Base-by-base conservation (phyloP, 2,888 invertebrate genomes). In the Apodemia zela region DNA sequence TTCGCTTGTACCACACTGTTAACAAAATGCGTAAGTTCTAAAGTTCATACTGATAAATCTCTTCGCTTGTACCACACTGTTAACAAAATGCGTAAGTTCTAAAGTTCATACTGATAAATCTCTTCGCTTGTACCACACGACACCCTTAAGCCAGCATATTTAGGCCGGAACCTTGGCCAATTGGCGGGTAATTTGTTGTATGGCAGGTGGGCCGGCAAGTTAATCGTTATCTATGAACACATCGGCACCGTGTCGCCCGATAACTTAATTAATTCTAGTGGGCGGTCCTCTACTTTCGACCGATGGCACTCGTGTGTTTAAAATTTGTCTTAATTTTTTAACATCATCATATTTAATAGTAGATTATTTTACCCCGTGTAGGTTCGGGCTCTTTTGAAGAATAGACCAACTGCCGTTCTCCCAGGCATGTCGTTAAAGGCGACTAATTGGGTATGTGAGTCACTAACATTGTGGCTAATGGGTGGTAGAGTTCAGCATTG, bases 161-260 rank as follows among this genome's bases (percentile, higher is more conserved):
- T 25, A 25, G 47, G 38, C 18, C 38, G 29, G 21, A 60, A 47
- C 45, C 45, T 38, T 42, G 60, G 4, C 25, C 47, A 60, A 60
- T 60, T 42, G 60, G 45, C 60, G 60, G 45, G 45, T 60, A 60
- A 60, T 60, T 60, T 47, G 60, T 60, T 38, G 59, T 42, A 57
- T 57, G 25, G 60, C 60, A 60, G 60, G 60, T 60, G 60, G 60
- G 42, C 13, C 47, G 60, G 45, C 60, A 21, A 38, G 42, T 2
- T 45, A 42, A 15, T 45, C 45, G 45, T 45, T 45, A 60, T 45
- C 60, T 60, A 45, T 45, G 21, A 45, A 45, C 60, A 42, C 45
- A 60, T 45, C 45, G 21, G 17, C 60, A 45, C 25, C 45, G 21
- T 25, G 60, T 25, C 47, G n/a, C 21, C 25, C 15, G 45, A 38